phyloP scores from a whole-genome alignment of 2,113 vertebrate species.

The Thinocorus orbignyianus region DNA sequence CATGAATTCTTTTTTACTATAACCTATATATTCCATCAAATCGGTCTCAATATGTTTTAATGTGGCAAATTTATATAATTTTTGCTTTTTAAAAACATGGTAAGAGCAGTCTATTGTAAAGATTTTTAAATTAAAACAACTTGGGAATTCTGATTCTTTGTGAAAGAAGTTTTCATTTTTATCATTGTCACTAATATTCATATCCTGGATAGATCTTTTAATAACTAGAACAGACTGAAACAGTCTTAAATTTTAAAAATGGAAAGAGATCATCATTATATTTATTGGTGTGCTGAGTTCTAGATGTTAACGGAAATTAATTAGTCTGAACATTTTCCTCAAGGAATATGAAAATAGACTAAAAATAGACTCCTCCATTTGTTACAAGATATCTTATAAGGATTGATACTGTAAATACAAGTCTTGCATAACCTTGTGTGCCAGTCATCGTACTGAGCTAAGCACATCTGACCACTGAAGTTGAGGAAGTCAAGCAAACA shows the following conservation, averaged over 20 bases:
- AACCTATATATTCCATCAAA: neutral
- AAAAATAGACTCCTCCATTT: slow-evolving; percentile 14
- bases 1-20: neutral
- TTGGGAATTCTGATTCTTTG: neutral
- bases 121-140: neutral
- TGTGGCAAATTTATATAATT: neutral
- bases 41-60: neutral
- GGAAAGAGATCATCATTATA: neutral
- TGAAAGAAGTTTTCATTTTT: neutral
- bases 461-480: neutral
- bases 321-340: slow-evolving; percentile 21
- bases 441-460: neutral
- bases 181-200: neutral
- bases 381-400: neutral
- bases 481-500: slow-evolving; percentile 14
- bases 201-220: neutral
- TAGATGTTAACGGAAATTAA: neutral
- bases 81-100: neutral
- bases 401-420: neutral
- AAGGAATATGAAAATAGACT: neutral
- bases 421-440: neutral
- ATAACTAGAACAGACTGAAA: neutral
- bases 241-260: neutral
- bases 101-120: neutral
- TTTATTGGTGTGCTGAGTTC: neutral